A percentile compares a stretch with the other conserved stretches of the same genome.
Conservation (phyloP, 2,797 vertebrate species). For the Rhabdophis nuchalis region DNA sequence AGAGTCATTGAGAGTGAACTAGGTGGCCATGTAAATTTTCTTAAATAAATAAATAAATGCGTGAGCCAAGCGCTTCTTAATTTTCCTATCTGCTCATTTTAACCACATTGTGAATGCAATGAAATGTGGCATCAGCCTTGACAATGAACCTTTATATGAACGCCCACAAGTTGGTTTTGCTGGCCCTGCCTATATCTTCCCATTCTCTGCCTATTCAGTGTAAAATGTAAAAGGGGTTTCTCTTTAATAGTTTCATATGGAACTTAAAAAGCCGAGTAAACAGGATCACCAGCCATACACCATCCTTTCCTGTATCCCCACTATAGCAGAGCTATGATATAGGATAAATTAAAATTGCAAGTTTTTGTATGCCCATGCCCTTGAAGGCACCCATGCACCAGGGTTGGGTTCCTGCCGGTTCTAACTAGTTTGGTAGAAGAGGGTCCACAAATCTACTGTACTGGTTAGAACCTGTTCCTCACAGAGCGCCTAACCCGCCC, state of each 20-base stretch:
- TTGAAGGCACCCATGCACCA: fast-evolving
- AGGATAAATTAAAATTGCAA: neutral
- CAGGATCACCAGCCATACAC: neutral
- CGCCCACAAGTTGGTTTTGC: neutral
- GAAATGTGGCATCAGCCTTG: neutral
- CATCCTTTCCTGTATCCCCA: neutral
- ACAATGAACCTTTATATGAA: neutral
- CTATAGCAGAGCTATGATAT: neutral
- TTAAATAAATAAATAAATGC: neutral
- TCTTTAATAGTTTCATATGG: neutral
- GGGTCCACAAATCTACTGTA: too few species aligned
- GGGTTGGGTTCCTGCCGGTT: too few species aligned
- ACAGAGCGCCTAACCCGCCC: too few species aligned
- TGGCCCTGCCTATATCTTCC: neutral
- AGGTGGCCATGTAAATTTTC: neutral
- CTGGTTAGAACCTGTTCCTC: too few species aligned
- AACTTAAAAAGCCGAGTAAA: neutral
- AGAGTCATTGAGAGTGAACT: neutral
- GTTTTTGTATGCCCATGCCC: neutral
- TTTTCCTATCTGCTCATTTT: neutral
- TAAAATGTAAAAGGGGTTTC: neutral
- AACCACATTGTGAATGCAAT: neutral
- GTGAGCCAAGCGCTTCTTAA: neutral
- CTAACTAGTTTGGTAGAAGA: too few species aligned
- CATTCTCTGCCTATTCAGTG: neutral